These are phyloP conservation scores for Passerina amoena DNA, from an alignment of 2,113 vertebrate genomes.

Conservation along the genomic window DNA sequence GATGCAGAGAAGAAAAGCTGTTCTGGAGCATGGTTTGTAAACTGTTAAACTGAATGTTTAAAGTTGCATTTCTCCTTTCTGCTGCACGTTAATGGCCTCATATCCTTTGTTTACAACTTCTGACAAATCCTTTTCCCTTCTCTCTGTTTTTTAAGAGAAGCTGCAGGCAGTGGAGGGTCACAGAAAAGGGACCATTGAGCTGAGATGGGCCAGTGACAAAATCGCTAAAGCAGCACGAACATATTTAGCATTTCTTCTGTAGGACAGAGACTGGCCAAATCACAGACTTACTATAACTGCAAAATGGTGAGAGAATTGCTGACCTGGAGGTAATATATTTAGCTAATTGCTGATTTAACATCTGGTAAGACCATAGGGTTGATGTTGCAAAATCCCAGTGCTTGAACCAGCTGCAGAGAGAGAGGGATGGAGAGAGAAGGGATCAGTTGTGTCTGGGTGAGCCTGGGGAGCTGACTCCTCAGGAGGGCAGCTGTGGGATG, in stretches of 20 bases:
- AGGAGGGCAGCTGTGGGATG: neutral
- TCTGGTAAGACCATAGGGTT: neutral
- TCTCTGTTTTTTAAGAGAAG: neutral
- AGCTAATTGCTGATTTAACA: slow-evolving; percentile 2
- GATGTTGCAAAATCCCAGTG: neutral
- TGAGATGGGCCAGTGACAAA: neutral
- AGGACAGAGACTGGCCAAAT: neutral
- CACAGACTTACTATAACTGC: neutral
- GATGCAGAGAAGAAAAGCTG: neutral
- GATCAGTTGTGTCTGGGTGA: neutral
- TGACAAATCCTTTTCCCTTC: neutral
- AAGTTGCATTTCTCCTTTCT: neutral
- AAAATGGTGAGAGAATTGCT: neutral
- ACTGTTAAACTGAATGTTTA: neutral
- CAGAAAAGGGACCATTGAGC: neutral
- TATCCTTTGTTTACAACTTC: neutral
- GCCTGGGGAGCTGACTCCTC: neutral
- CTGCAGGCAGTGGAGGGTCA: neutral
- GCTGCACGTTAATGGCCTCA: neutral
- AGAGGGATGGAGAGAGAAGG: neutral
- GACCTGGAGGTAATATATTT: neutral
- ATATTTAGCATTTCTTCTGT: neutral
- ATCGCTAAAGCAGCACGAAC: neutral
- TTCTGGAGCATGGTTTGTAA: neutral
- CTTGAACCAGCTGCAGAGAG: neutral